phyloP scores from a whole-genome alignment of 2,113 vertebrate genomes.

The Oryctolagus cuniculus region DNA sequence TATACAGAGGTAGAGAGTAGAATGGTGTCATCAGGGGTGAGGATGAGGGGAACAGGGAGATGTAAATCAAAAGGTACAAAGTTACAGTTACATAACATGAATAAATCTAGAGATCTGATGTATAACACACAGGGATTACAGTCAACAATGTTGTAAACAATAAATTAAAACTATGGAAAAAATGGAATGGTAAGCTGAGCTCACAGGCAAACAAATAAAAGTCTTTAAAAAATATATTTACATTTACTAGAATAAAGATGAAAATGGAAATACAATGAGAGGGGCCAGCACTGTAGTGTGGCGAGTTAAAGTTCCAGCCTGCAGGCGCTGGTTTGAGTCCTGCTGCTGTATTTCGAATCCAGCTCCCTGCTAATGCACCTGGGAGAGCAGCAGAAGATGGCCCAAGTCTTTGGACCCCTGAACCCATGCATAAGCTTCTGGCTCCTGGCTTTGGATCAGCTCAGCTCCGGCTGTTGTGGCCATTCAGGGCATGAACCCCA shows the following conservation, averaged over 20 bases:
- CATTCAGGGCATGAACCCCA: too few relatives aligned
- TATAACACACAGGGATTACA: background rate
- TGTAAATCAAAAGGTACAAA: background rate
- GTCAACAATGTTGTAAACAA: background rate
- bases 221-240: background rate
- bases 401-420: too few relatives aligned
- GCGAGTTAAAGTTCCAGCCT: too few relatives aligned
- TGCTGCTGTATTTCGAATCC: too few relatives aligned
- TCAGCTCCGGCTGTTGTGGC: too few relatives aligned
- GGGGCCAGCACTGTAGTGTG: too few relatives aligned
- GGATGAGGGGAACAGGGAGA: background rate
- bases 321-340: too few relatives aligned
- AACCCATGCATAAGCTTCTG: too few relatives aligned
- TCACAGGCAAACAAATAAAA: background rate
- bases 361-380: too few relatives aligned
- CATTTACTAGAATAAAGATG: background rate
- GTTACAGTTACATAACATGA: background rate
- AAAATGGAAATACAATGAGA: background rate
- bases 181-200: background rate
- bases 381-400: too few relatives aligned
- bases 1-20: background rate
- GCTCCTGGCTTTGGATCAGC: too few relatives aligned
- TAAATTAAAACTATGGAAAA: background rate
- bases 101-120: background rate
- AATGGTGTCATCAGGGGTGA: too few relatives aligned